Evolutionary conservation across 2,113 vertebrate species (phyloP), one percentile per base, ranked within the genome.

Genomic region (Lasiurus cinereus): DNA sequence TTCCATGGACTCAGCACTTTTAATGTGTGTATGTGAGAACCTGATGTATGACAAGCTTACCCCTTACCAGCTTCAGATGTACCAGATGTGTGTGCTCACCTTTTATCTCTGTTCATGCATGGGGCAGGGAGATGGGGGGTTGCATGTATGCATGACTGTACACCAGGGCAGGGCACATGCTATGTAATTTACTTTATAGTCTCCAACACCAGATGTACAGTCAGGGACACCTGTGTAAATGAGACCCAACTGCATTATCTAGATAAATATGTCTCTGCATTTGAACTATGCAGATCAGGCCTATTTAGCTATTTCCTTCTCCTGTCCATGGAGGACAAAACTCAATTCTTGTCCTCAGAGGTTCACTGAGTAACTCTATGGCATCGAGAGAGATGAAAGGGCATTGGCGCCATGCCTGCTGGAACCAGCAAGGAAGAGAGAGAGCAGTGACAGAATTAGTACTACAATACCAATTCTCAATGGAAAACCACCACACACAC

Each of bases 91-190:
- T 22, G 29, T 2, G 3, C 46, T 54, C 72, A 13, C 48, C 43
- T 22, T 62, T 79, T 46, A 27, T 10, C n/a, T 50, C 62, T 12
- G 24, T 21, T 24, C 77, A 36, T 43, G 39, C 21, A 1, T 0
- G 39, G 90, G 16, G 13, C 29, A 33, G 33, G 82, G 18, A 14
- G 46, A 4, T 1, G 14, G 19, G 12, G 1, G 5, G 11, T 39
- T 12, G 6, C 36, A 1, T 27, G 18, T 3, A 33, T 10, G 5
- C 24, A 29, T 0, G 4, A 6, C 33, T 1, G 11, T 27, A 54
- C 14, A 29, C 18, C 16, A 10, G 19, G 39, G 36, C 24, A 29
- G 33, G 54, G 46, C 4, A 2, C 2, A 0, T 2, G 7, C 33
- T 54, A 0, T 9, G 0, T 21, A 27, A 56, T 15, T 46, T 22